Percentiles rank a stretch among this genome's conserved stretches.
Conservation (phyloP, 2,797 vertebrate species). For the Triplophysa yarkandensis region DNA sequence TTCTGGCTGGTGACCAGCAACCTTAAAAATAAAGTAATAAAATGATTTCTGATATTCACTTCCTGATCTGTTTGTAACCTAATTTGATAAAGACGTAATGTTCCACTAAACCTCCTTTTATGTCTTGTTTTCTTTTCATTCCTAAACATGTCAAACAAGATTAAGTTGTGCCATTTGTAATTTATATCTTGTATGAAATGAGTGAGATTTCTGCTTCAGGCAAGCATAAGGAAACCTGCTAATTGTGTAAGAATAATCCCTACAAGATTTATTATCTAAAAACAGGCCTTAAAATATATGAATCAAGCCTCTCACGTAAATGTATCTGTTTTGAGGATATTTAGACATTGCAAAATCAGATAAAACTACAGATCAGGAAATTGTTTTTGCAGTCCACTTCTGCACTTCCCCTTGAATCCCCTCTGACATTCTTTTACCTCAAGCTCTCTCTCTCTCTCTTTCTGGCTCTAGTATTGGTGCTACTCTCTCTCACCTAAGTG, state of each 20-base stretch:
- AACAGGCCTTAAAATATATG: background rate
- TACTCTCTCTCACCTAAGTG: slow-evolving; percentile 55
- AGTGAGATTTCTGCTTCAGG: background rate
- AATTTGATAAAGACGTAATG: too few species aligned
- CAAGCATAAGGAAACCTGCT: background rate
- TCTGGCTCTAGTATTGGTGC: slow-evolving; percentile 48
- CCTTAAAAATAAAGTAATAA: too few species aligned
- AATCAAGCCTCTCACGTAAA: background rate
- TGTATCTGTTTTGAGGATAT: background rate
- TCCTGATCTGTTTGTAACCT: too few species aligned
- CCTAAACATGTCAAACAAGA: background rate
- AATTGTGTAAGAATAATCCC: background rate
- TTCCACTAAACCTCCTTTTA: background rate
- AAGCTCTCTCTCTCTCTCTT: slow-evolving; percentile 20
- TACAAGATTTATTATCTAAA: background rate
- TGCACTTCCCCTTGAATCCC: slow-evolving; percentile 22
- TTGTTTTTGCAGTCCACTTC: slow-evolving; percentile 1
- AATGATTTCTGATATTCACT: too few species aligned
- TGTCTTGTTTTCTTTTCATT: background rate
- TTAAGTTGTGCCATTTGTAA: background rate
- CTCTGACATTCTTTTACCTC: slow-evolving; percentile 10
- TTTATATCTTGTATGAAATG: background rate
- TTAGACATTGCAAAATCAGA: slow-evolving; percentile 3
- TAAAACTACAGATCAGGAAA: background rate
- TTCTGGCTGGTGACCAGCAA: too few species aligned